Evolutionary conservation across 30 jellyfish, hydroid and myxozoan genomes (phyloP), one percentile per base, ranked within the genome.

Genomic region (Hydra vulgaris): DNA sequence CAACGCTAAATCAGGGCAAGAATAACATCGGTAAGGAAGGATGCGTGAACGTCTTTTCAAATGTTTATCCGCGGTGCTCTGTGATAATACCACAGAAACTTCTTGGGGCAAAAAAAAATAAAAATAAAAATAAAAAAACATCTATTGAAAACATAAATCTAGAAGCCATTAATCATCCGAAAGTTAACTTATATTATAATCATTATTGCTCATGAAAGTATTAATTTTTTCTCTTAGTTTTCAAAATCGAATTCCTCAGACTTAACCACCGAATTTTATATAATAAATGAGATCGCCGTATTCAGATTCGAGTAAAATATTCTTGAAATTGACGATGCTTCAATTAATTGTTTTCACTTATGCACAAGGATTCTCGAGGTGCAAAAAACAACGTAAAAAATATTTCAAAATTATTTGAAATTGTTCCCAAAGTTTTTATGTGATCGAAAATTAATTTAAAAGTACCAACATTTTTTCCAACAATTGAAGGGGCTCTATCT

Each of bases 291-390:
- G 8, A 73, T 73, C 81, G 24, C 56, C 81, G 55, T 73, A 73
- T 73, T 73, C 81, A 73, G 81, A 19, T 19, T 25, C 61, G 7
- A 73, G 16, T 23, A 23, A 73, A 16, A 73, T 23, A 73, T 19
- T 21, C 61, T 73, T 73, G 81, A 73, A 73, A 73, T 25, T 73
- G 61, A n/a, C 81, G 15, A 71, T 71, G 81, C 24, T 66, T 23
- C 40, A 73, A 66, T 25, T 5, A 52, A 23, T 16, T 5, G 22
- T 52, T n/a, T 73, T 66, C 18, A 73, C 40, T 1, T 19, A 19
- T 73, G 5, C 61, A 73, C 56, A 23, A 1, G 12, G 54, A 20
- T 23, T 1, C 55, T 25, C 20, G 40, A 1, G 56, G 56, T 7
- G 16, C 81, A 73, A 3, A 73, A 66, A 19, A 5, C 72, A 8